Evolutionary conservation across 1,140 invertebrate genomes (phyloP), one percentile per base, ranked within the genome.

Genomic region (Steinernema khuongi): DNA sequence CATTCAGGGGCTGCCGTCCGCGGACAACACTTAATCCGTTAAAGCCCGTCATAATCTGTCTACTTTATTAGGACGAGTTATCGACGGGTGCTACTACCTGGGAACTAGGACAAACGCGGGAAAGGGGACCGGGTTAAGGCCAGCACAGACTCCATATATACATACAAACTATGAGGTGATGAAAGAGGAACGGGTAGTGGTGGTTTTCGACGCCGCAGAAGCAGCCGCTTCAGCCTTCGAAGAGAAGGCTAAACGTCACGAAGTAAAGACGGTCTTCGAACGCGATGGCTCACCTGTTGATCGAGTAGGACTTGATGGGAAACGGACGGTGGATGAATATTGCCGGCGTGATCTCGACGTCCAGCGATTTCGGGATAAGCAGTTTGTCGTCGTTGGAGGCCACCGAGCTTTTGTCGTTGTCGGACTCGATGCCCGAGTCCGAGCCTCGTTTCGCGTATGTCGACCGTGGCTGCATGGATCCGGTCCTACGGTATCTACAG

Each of bases 391-490:
- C 50, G 19, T 60, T 60, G 50, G 50, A 60, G 11, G 50, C 19
- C 19, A 60, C 50, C 7, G 50, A 60, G 22, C 50, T 60, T 22
- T 60, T 60, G 50, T 60, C 50, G 50, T 60, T 60, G 50, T 60
- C 50, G 50, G 50, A 60, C 14, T 60, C 50, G 19, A 60, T 60
- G 7, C 50, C 50, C 50, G 50, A 60, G 19, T 60, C 50, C 4
- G 50, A 60, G 14, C 50, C 50, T n/a, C 50, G 50, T 22, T 60
- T 60, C 26, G 50, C 50, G 50, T 60, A 60, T 1, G 44, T 30
- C 1, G 71, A 72, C 1, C 71, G 71, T 11, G 71, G 71, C 19
- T 36, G 66, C 71, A 72, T 72, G 19, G 71, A 72, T 2, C 71
- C 71, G 1, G 71, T 72, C 32, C 71, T 4, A 7, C 71, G 71